These are phyloP conservation scores for Peromyscus attwateri DNA, from an alignment of 2,797 vertebrate genomes.

Conservation along the genomic window DNA sequence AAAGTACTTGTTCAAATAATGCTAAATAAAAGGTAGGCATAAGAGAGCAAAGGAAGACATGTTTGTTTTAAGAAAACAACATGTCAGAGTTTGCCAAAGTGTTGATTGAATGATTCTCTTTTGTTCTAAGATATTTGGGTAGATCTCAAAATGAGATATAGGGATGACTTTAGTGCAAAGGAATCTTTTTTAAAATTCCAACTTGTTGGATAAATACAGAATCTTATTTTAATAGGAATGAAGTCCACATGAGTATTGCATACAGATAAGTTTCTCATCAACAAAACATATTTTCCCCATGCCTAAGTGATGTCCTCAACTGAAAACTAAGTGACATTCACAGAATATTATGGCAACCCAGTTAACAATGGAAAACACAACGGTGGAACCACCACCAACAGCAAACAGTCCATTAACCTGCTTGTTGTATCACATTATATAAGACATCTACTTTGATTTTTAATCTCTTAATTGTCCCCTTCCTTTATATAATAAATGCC, in stretches of 20 bases:
- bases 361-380: slow-evolving; percentile 57
- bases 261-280: slow-evolving; percentile 77
- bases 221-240: slow-evolving; percentile 81
- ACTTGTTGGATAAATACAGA: slow-evolving; percentile 80
- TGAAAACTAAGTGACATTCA: slow-evolving; percentile 63
- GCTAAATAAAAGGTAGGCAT: slow-evolving; percentile 54
- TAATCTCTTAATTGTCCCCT: slow-evolving; percentile 1
- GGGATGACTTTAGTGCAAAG: slow-evolving; percentile 82
- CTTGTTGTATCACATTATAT: slow-evolving; percentile 23
- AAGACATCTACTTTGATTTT: slow-evolving; percentile 22
- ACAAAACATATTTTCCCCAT: slow-evolving; percentile 59
- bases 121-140: slow-evolving; percentile 83
- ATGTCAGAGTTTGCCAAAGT: slow-evolving; percentile 77
- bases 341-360: slow-evolving; percentile 47
- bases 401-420: slow-evolving; percentile 19
- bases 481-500: background rate
- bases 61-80: slow-evolving; percentile 73
- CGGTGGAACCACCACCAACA: slow-evolving; percentile 28
- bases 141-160: slow-evolving; percentile 82
- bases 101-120: slow-evolving; percentile 78
- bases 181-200: slow-evolving; percentile 78
- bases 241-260: slow-evolving; percentile 80
- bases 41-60: slow-evolving; percentile 63
- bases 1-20: slow-evolving; percentile 58
- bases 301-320: background rate